Conservation (phyloP, 1,140 invertebrate species). For the Frieseomelitta varia region DNA sequence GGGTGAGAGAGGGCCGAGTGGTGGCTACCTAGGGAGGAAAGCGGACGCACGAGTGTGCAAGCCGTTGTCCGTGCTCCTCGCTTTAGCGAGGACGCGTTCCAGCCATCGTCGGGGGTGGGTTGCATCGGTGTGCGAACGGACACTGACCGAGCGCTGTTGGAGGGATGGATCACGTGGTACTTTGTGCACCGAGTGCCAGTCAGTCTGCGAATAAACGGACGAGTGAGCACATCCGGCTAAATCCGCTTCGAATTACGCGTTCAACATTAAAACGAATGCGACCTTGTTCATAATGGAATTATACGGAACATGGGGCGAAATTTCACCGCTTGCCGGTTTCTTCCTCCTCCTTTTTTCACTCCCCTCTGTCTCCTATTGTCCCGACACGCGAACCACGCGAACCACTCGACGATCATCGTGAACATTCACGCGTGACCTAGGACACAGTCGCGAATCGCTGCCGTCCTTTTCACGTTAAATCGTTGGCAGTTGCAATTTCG, state of each 20-base stretch:
- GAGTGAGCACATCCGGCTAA: constrained; percentile 44
- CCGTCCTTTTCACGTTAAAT: neutral
- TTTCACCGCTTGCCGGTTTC: neutral
- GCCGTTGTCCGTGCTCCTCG: constrained; percentile 25
- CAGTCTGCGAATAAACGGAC: constrained; percentile 55
- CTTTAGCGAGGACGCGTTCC: neutral
- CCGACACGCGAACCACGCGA: neutral
- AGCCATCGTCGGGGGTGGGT: neutral
- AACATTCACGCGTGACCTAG: neutral
- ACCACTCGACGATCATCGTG: neutral
- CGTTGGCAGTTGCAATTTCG: neutral
- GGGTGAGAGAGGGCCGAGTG: constrained; percentile 19
- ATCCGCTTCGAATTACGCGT: constrained; percentile 52
- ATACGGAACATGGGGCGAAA: neutral
- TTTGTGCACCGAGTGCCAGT: constrained; percentile 53
- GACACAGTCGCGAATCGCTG: neutral
- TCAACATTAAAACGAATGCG: constrained; percentile 41
- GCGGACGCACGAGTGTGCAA: constrained; percentile 3
- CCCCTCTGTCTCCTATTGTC: no score
- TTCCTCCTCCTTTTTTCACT: neutral
- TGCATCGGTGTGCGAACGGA: neutral
- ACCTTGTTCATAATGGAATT: constrained; percentile 48
- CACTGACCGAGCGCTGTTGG: neutral
- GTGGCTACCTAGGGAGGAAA: constrained; percentile 29
- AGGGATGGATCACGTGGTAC: constrained; percentile 39